phyloP scores from a whole-genome alignment of 2,888 invertebrate genomes.

The Sepiola atlantica region DNA sequence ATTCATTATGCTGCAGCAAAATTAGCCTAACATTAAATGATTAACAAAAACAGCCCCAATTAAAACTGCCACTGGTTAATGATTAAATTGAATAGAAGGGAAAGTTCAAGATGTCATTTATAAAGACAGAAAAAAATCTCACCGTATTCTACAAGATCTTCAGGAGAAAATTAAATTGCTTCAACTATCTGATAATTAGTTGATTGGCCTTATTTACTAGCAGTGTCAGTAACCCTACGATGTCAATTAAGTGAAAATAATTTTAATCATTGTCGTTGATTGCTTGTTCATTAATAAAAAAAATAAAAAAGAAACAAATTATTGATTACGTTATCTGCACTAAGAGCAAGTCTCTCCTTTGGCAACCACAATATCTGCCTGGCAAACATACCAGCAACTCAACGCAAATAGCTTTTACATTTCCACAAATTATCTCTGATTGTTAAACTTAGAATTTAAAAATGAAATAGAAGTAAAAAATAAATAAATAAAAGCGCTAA shows the following conservation, averaged over 20 bases:
- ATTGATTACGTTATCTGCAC: background rate
- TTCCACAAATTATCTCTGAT: background rate
- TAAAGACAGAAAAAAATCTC: background rate
- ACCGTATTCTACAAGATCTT: background rate
- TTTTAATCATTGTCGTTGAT: background rate
- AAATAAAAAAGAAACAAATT: background rate
- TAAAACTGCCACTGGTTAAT: slow-evolving; percentile 20
- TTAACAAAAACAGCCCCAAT: slow-evolving; percentile 6
- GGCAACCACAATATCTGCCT: background rate
- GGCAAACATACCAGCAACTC: background rate
- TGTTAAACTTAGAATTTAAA: background rate
- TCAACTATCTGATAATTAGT: slow-evolving; percentile 32
- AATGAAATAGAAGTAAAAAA: background rate
- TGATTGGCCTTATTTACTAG: slow-evolving; percentile 21
- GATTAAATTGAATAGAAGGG: slow-evolving; percentile 9
- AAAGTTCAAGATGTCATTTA: slow-evolving; percentile 32
- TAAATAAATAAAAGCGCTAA: no score
- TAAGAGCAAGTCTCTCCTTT: background rate
- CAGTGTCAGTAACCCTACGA: slow-evolving; percentile 21
- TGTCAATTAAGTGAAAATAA: slow-evolving; percentile 32
- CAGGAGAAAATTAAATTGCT: slow-evolving; percentile 32
- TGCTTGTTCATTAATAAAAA: background rate
- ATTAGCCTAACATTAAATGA: slow-evolving; percentile 32
- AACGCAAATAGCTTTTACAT: background rate
- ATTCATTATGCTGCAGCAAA: slow-evolving; percentile 9